Base-by-base conservation (phyloP, 1,140 invertebrate species). In the Drosophila nigromelanica region DNA sequence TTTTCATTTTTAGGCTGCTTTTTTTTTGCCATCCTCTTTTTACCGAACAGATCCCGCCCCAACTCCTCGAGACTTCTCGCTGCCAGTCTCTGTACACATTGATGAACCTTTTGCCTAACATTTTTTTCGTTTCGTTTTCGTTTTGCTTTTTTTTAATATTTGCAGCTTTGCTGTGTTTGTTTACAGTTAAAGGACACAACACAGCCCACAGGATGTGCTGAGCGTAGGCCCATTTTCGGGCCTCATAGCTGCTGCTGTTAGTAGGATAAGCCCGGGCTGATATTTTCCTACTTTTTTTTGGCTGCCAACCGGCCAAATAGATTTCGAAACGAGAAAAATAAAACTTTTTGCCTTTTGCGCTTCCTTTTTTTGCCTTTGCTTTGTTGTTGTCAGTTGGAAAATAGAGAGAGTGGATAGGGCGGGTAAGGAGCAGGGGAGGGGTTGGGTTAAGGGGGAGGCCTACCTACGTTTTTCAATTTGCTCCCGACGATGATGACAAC, bases 81-180 rank as follows among this genome's bases (percentile, higher is more conserved):
- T 35, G 45, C 37, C 50, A 51, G 55, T 59, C 61, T 64, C 70
- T 47, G 81, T 78, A 47, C 60, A 42, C 60, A 77, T 79, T 77
- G 59, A 81, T 81, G 54, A 78, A 78, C 71, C 66, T 78, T 78
- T 66, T 71, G 58, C 58, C 15, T 24, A 59, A 47, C 39, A 39
- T 62, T 58, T 58, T 54, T 47, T 27, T 64, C 21, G 0, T 37
- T 35, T 18, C 39, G 35, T 40, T 18, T 42, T 27, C 15, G 39
- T 50, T 45, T 40, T 37, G 27, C 51, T 71, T 72, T 61, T 18
- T 73, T 59, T 60, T 73, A 76, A 68, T 74, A 74, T 74, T 70
- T 74, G 72, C 72, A 74, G 67, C 72, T 74, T 74, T 74, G 45
- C 59, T 70, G 51, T 74, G 72, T 74, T 74, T 74, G 72, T 74